These are phyloP conservation scores for Riptortus pedestris DNA, from an alignment of 1,140 invertebrate species.

Conservation along the genomic window DNA sequence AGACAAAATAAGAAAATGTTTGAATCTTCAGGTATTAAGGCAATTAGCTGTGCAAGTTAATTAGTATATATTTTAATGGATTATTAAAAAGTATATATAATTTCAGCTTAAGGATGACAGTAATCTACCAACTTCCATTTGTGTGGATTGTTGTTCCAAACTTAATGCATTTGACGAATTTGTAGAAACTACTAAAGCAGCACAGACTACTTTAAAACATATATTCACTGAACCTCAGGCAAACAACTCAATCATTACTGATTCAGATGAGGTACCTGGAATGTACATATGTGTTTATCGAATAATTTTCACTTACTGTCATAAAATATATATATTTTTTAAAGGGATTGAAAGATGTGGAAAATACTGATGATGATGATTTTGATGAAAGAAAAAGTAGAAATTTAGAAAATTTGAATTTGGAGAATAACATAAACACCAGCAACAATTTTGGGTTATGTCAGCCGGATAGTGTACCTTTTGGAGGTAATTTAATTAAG, in stretches of 20 bases:
- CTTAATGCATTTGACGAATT: conserved; percentile 30
- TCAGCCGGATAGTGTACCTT: too few species aligned
- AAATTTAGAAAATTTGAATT: background rate
- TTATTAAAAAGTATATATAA: background rate
- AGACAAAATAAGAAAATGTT: conserved; percentile 40
- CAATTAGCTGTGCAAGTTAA: background rate
- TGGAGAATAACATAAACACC: too few species aligned
- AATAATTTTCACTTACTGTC: background rate
- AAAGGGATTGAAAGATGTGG: background rate
- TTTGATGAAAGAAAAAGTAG: background rate
- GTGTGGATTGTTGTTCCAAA: conserved; percentile 30
- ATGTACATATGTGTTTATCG: background rate
- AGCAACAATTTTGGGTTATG: too few species aligned
- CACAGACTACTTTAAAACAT: conserved; percentile 28
- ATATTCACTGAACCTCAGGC: conserved; percentile 23
- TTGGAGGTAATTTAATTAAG: too few species aligned
- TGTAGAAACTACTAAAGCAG: conserved; percentile 28
- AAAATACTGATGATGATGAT: background rate
- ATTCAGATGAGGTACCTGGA: background rate
- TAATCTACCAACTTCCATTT: conserved; percentile 30
- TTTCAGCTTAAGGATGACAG: conserved; percentile 24
- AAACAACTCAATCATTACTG: background rate
- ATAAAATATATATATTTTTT: background rate
- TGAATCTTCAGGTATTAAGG: conserved; percentile 39
- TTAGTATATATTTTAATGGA: background rate